Evolutionary conservation across 2,797 vertebrate genomes (phyloP).

Genomic region (Fundulus diaphanus): DNA sequence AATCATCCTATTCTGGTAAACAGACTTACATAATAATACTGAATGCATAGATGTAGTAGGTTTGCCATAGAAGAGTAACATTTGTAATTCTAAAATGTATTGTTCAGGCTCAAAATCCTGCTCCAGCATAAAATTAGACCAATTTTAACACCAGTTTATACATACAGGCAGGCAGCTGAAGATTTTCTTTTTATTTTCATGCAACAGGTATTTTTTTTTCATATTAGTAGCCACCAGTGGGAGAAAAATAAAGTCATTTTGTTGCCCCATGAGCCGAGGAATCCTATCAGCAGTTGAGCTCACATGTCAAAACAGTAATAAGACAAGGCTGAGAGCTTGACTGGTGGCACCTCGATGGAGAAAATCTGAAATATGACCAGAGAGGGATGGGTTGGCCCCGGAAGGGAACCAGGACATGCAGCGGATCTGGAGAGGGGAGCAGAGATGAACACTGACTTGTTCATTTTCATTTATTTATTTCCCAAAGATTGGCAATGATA

Average conservation of each 20-base stretch:
- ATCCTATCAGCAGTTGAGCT: conserved; percentile 71
- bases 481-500: conserved; percentile 74
- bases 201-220: conserved; percentile 34
- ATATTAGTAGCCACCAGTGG: conserved; percentile 48
- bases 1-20: not conserved
- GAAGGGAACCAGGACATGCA: conserved; percentile 57
- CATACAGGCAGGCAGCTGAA: not conserved
- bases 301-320: conserved; percentile 68
- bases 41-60: not conserved
- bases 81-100: not conserved
- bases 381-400: conserved; percentile 47
- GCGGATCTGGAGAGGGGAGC: conserved; percentile 59
- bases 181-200: not conserved
- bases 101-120: not conserved
- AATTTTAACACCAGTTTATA: not conserved
- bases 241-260: conserved; percentile 73
- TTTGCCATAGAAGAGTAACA: not conserved
- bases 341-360: conserved; percentile 56
- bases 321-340: conserved; percentile 68
- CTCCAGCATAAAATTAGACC: not conserved
- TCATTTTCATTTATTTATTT: conserved; percentile 61
- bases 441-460: conserved; percentile 64
- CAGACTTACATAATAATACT: not conserved
- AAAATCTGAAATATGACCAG: conserved; percentile 49
- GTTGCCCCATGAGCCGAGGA: conserved; percentile 68